A percentile compares a stretch with the other conserved stretches of the same genome.
Conservation (phyloP, 2,797 vertebrate genomes). For the Acropternis orthonyx region DNA sequence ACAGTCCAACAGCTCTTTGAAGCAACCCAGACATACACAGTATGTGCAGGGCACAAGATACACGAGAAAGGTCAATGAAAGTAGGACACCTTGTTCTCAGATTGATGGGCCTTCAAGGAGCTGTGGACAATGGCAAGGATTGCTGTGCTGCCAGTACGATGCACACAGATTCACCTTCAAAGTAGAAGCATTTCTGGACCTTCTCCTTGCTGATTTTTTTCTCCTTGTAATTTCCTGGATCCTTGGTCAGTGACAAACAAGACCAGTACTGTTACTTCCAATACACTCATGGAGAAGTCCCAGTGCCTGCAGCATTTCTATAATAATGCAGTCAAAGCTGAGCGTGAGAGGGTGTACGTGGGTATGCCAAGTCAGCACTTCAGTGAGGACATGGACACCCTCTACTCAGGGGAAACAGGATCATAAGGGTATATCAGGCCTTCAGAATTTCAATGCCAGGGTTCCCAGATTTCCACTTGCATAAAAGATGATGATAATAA, state of each 20-base stretch:
- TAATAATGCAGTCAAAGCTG: neutral
- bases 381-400: neutral
- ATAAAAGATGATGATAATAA: neutral
- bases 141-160: neutral
- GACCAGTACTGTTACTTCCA: neutral
- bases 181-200: neutral
- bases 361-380: neutral
- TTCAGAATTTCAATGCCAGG: neutral
- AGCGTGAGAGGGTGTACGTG: accelerated
- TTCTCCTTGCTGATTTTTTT: neutral
- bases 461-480: neutral
- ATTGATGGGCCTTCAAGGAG: conserved; percentile 36
- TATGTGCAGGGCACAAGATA: neutral
- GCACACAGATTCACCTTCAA: neutral
- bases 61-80: neutral
- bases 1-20: neutral
- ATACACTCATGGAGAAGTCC: neutral
- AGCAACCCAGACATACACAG: neutral
- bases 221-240: neutral
- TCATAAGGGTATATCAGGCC: neutral
- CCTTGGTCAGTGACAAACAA: neutral
- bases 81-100: neutral
- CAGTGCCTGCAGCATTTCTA: neutral
- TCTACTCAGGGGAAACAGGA: neutral
- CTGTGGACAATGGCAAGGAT: neutral